These are phyloP conservation scores for Eupithecia vulgata DNA, from an alignment of 2,888 invertebrate genomes.

Conservation along the genomic window DNA sequence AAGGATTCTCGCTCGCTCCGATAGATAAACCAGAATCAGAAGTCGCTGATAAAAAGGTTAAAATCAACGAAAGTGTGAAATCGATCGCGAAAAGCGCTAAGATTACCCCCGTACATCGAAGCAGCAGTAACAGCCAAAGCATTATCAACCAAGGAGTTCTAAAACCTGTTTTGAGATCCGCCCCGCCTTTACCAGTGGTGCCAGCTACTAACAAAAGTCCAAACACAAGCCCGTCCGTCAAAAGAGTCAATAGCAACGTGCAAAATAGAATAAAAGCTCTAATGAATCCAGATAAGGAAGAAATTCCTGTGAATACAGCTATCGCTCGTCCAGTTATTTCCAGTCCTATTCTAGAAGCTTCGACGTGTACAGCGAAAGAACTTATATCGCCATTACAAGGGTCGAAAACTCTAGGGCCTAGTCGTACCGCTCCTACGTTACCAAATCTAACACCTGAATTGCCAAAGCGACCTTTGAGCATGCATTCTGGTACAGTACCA, in stretches of 20 bases:
- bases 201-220: slow-evolving; percentile 69
- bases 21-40: slow-evolving; percentile 70
- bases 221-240: slow-evolving; percentile 70
- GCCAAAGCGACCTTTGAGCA: slow-evolving; percentile 80
- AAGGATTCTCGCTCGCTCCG: slow-evolving; percentile 91
- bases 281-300: slow-evolving; percentile 75
- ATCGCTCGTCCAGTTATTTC: slow-evolving; percentile 90
- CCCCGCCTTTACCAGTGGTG: slow-evolving; percentile 87
- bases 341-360: slow-evolving; percentile 91
- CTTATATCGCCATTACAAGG: slow-evolving; percentile 86
- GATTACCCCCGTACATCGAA: slow-evolving; percentile 78
- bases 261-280: slow-evolving; percentile 77
- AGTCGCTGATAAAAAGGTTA: slow-evolving; percentile 29
- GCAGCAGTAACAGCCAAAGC: slow-evolving; percentile 71
- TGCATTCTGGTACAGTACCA: slow-evolving; percentile 68
- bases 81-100: slow-evolving; percentile 78
- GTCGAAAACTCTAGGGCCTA: slow-evolving; percentile 84
- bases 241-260: slow-evolving; percentile 72
- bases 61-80: slow-evolving; percentile 39
- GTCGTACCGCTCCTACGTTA: slow-evolving; percentile 84
- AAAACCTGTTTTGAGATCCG: slow-evolving; percentile 81
- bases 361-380: slow-evolving; percentile 91
- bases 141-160: slow-evolving; percentile 65
- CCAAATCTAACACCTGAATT: slow-evolving; percentile 70
- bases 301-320: slow-evolving; percentile 67